Conservation (phyloP, 2,113 vertebrate species). For the Dasyprocta punctata region DNA sequence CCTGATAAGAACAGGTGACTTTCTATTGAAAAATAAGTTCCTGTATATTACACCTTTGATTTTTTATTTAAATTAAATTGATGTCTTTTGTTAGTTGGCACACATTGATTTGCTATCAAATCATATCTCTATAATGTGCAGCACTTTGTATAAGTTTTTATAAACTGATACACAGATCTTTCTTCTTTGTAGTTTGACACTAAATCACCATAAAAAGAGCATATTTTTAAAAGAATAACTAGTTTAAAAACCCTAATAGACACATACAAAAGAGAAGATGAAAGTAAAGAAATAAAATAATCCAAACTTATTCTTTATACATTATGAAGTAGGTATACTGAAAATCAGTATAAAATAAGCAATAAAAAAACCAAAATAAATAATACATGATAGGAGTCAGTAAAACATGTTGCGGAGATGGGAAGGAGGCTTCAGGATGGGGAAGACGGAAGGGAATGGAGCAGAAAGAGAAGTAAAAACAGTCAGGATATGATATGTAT, state of each 20-base stretch:
- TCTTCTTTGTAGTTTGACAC: neutral
- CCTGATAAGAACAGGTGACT: neutral
- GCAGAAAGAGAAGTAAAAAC: neutral
- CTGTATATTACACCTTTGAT: slow-evolving; percentile 14
- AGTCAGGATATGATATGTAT: neutral
- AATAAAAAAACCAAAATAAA: neutral
- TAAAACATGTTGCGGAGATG: neutral
- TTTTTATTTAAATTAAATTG: slow-evolving; percentile 66
- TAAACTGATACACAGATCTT: neutral
- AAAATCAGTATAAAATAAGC: neutral
- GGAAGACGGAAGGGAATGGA: neutral
- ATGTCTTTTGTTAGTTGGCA: slow-evolving; percentile 63
- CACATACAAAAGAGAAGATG: neutral
- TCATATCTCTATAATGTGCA: slow-evolving; percentile 45
- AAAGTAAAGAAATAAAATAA: slow-evolving; percentile 18
- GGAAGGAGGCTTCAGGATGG: neutral
- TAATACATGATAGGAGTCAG: neutral
- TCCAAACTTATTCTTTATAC: neutral
- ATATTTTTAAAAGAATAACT: neutral
- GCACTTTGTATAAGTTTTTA: slow-evolving; percentile 63
- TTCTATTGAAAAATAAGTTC: slow-evolving; percentile 40
- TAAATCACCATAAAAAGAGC: neutral
- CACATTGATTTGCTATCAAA: slow-evolving; percentile 66
- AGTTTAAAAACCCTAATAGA: neutral
- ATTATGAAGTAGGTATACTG: neutral